Evolutionary conservation across 2,113 vertebrate species (phyloP).

Genomic region (Pteropus alecto): DNA sequence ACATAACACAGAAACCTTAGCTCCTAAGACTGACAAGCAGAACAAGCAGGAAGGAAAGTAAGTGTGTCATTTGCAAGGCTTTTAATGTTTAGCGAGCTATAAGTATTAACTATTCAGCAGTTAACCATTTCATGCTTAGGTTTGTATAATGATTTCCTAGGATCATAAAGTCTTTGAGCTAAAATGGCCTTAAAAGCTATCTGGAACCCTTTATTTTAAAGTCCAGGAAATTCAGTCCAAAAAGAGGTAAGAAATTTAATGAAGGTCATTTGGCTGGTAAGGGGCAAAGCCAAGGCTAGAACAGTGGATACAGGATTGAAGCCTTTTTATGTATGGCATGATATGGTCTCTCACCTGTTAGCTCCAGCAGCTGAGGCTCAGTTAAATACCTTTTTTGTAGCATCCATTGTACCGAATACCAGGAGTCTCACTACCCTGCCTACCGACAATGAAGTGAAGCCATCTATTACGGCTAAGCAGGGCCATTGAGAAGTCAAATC

Average conservation of each 20-base stretch:
- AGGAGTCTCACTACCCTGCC: not conserved
- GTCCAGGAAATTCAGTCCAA: not conserved
- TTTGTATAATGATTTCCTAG: not conserved
- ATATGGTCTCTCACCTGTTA: not conserved
- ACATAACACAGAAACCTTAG: not conserved
- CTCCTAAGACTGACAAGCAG: not conserved
- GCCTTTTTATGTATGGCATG: not conserved
- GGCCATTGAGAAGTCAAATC: not conserved
- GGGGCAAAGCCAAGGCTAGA: not conserved
- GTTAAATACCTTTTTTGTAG: not conserved
- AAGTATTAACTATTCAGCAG: not conserved
- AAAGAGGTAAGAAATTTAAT: not conserved
- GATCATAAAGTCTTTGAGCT: not conserved
- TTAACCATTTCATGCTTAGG: not conserved
- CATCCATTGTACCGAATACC: not conserved
- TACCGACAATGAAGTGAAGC: not conserved
- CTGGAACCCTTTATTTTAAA: conserved; percentile 5
- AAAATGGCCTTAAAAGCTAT: not conserved
- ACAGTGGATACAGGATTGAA: not conserved
- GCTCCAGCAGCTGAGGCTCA: not conserved
- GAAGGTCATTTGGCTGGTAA: not conserved
- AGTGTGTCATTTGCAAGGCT: not conserved
- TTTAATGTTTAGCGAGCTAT: not conserved
- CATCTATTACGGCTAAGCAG: not conserved
- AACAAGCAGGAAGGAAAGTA: not conserved